Percentiles rank a stretch among this genome's conserved stretches.
Conservation (phyloP, 2,113 vertebrate species). For the Ellobius talpinus region DNA sequence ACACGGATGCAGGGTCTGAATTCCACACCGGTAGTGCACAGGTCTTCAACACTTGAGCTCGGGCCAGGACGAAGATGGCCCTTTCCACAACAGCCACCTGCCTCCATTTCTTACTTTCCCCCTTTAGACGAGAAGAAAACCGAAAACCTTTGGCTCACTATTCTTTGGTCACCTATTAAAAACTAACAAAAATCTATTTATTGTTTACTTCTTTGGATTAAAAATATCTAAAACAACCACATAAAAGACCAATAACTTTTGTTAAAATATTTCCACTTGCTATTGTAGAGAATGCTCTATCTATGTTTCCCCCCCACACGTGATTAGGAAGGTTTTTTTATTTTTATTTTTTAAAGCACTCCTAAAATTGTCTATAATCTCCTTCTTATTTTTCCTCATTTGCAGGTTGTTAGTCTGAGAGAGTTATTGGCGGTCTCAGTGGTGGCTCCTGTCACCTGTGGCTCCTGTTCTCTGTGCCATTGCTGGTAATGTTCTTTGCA, state of each 20-base stretch:
- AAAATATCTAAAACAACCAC: not conserved
- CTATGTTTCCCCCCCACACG: not conserved
- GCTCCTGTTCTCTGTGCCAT: conserved; percentile 4
- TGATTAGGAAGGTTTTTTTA: not conserved
- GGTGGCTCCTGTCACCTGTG: not conserved
- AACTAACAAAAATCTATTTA: conserved; percentile 6
- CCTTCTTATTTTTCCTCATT: conserved; percentile 57
- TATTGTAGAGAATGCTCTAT: not conserved
- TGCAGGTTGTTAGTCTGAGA: conserved; percentile 31
- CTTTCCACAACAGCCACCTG: conserved; percentile 59
- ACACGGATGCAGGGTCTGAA: not conserved
- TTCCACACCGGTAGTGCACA: accelerated
- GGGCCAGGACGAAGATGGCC: not conserved
- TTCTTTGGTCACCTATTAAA: not conserved
- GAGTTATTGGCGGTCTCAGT: not conserved
- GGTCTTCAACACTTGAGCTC: accelerated
- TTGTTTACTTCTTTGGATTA: not conserved
- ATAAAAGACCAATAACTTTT: not conserved
- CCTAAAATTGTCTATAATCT: conserved; percentile 17
- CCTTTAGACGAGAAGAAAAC: not conserved
- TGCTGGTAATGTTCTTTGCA: conserved; percentile 47
- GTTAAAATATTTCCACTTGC: conserved; percentile 48
- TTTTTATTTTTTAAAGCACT: not conserved
- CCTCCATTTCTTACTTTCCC: not conserved
- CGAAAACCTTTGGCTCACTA: not conserved